Conservation (phyloP, 2,113 vertebrate genomes). For the Gymnobelideus leadbeateri region DNA sequence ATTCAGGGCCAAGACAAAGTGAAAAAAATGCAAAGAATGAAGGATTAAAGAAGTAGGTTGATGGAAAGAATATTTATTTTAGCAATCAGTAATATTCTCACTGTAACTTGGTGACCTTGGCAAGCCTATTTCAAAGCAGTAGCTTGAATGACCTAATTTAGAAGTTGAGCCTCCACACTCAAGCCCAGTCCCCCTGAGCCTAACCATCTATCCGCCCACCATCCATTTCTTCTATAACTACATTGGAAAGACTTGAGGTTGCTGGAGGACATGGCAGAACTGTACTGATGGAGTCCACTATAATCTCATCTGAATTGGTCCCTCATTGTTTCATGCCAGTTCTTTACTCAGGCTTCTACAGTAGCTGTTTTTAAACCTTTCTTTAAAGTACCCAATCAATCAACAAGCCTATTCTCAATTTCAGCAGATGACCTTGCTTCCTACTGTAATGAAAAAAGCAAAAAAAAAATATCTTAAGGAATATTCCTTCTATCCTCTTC, state of each 20-base stretch:
- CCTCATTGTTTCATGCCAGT: not conserved
- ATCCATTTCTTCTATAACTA: not conserved
- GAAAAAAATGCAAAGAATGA: constrained; percentile 60
- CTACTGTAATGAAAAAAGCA: not conserved
- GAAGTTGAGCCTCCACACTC: not conserved
- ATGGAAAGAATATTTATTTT: constrained; percentile 22
- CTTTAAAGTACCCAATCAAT: not conserved
- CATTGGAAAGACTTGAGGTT: not conserved
- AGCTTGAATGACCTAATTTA: not conserved
- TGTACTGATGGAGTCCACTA: not conserved
- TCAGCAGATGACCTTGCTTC: not conserved
- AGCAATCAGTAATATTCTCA: not conserved
- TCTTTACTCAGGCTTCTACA: not conserved
- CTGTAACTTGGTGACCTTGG: not conserved
- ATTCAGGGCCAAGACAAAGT: constrained; percentile 28
- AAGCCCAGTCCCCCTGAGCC: not conserved
- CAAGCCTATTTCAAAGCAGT: not conserved
- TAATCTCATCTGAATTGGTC: not conserved
- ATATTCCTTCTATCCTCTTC: not conserved
- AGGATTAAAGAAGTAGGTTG: constrained; percentile 55
- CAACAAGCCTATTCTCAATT: not conserved
- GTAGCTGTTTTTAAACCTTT: not conserved
- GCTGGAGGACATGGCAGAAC: not conserved
- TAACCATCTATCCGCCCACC: not conserved
- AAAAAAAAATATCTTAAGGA: not conserved